Evolutionary conservation across 2,888 invertebrate genomes (phyloP).

Genomic region (Sarcophaga rosellei): DNA sequence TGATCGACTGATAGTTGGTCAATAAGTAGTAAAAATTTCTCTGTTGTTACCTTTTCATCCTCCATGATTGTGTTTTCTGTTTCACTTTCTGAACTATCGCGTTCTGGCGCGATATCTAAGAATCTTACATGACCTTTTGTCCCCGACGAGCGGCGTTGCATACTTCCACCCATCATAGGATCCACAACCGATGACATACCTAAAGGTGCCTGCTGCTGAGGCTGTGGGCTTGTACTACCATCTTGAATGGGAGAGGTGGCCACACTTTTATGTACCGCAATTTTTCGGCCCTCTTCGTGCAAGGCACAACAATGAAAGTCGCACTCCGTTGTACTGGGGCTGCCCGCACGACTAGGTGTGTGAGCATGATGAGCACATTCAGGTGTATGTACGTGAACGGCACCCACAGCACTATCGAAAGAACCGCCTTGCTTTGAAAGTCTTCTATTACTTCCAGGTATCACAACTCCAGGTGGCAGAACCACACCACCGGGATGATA

Average conservation of each 20-base stretch:
- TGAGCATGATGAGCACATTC: constrained; percentile 89
- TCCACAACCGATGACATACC: constrained; percentile 80
- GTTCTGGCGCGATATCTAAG: constrained; percentile 89
- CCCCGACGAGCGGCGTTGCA: constrained; percentile 82
- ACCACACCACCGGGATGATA: constrained; percentile 79
- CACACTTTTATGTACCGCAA: constrained; percentile 95
- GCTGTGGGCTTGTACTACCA: constrained; percentile 86
- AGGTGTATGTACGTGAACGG: constrained; percentile 91
- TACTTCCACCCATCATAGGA: constrained; percentile 81
- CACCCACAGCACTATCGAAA: constrained; percentile 85
- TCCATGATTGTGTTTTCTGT: constrained; percentile 96
- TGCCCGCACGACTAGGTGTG: constrained; percentile 86
- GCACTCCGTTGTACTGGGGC: constrained; percentile 88
- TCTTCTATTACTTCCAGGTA: constrained; percentile 79
- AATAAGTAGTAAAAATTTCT: constrained; percentile 95
- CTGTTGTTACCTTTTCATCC: constrained; percentile 87
- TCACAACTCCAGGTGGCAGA: constrained; percentile 77
- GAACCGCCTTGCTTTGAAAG: constrained; percentile 86
- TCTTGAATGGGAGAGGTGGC: constrained; percentile 96
- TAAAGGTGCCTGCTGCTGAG: constrained; percentile 73
- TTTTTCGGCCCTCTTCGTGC: constrained; percentile 95
- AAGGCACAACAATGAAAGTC: constrained; percentile 97
- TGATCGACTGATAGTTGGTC: constrained; percentile 96
- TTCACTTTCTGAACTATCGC: constrained; percentile 95
- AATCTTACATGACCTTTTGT: constrained; percentile 92